Conservation (phyloP, 2,888 invertebrate species). For the Folsomia manolachei region DNA sequence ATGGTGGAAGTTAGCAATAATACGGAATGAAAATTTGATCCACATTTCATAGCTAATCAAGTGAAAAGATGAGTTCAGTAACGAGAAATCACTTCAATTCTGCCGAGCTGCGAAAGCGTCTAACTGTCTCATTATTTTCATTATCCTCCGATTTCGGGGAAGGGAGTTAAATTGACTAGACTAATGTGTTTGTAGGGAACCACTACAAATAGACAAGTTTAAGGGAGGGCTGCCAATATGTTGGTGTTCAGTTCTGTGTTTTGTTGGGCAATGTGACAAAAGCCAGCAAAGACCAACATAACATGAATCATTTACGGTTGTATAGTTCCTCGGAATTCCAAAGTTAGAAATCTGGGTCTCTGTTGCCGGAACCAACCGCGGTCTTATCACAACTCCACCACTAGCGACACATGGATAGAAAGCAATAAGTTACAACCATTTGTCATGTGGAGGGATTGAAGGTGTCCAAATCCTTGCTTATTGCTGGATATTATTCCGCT, state of each 20-base stretch:
- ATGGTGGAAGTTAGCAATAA: neutral
- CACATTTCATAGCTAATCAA: slow-evolving; percentile 19
- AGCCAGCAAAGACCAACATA: neutral
- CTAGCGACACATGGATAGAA: neutral
- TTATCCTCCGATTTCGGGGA: neutral
- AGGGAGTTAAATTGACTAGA: slow-evolving; percentile 9
- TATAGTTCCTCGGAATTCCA: slow-evolving; percentile 47
- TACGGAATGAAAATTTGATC: neutral
- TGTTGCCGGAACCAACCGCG: neutral
- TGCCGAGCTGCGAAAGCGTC: neutral
- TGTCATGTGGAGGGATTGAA: neutral
- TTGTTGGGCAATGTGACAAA: neutral
- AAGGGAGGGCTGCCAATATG: too few relatives aligned
- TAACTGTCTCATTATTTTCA: slow-evolving; percentile 6
- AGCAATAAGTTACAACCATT: neutral
- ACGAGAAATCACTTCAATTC: slow-evolving; percentile 18
- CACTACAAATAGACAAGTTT: neutral
- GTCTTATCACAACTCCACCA: too few relatives aligned
- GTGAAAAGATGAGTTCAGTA: slow-evolving; percentile 19
- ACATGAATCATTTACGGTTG: slow-evolving; percentile 50
- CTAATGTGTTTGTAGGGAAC: neutral
- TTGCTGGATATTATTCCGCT: too few relatives aligned
- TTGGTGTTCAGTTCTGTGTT: neutral
- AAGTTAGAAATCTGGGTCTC: neutral
- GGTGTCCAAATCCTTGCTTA: too few relatives aligned